These are phyloP conservation scores for Pelmatolapia mariae DNA, from an alignment of 2,113 vertebrate species.

Conservation along the genomic window DNA sequence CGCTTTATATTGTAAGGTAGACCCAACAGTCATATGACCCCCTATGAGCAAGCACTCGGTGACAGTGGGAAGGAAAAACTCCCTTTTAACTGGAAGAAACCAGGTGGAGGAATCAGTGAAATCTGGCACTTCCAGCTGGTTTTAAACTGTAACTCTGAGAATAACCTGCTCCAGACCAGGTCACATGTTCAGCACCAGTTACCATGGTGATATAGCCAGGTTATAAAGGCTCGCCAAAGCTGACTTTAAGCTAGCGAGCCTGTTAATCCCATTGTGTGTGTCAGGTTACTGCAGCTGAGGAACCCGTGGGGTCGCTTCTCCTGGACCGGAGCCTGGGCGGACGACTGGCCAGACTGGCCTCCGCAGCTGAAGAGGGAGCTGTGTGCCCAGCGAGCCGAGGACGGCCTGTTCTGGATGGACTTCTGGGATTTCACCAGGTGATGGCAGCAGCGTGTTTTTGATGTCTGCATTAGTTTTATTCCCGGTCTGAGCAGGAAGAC, in stretches of 20 bases:
- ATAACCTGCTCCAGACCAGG: neutral
- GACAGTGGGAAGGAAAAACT: neutral
- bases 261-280: neutral
- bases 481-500: neutral
- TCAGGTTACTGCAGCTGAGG: slow-evolving; percentile 84
- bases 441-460: too few relatives aligned
- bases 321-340: slow-evolving; percentile 92
- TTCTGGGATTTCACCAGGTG: slow-evolving; percentile 93
- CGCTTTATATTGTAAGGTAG: fast-evolving
- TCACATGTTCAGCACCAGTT: neutral
- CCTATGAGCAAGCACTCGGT: neutral
- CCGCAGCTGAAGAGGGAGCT: slow-evolving; percentile 79
- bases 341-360: slow-evolving; percentile 86
- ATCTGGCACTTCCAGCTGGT: neutral
- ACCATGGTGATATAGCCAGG: neutral
- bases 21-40: neutral
- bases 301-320: slow-evolving; percentile 98
- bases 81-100: neutral
- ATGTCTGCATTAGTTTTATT: neutral
- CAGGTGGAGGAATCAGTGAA: neutral
- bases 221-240: neutral
- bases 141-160: neutral
- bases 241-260: neutral
- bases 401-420: slow-evolving; percentile 97
- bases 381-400: slow-evolving; percentile 85